Evolutionary conservation across 2,113 vertebrate species (phyloP).

Genomic region (Phrynosoma platyrhinos): DNA sequence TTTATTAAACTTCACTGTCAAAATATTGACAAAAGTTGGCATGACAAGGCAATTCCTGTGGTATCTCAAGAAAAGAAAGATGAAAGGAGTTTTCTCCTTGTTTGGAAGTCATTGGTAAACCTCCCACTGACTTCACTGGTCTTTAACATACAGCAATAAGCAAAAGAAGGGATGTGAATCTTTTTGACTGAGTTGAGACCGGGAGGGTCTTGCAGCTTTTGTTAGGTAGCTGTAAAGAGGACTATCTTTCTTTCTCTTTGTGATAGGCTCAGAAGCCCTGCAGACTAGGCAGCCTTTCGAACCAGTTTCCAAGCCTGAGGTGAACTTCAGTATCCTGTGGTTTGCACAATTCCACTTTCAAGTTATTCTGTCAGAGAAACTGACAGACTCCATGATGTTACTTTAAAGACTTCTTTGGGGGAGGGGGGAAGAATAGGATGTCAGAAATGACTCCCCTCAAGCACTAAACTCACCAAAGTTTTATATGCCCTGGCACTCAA

Average conservation of each 20-base stretch:
- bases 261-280: not conserved
- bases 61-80: not conserved
- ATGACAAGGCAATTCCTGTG: not conserved
- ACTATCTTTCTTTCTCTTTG: constrained; percentile 24
- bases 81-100: constrained; percentile 3
- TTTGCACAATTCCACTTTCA: constrained; percentile 55
- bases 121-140: constrained; percentile 13
- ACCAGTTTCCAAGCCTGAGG: constrained; percentile 8
- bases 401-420: constrained; percentile 55
- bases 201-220: constrained; percentile 34
- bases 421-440: constrained; percentile 32
- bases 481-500: constrained; percentile 42
- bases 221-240: constrained; percentile 23
- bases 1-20: not conserved
- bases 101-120: constrained; percentile 21
- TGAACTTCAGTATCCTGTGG: constrained; percentile 33
- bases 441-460: constrained; percentile 55
- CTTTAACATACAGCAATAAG: constrained; percentile 8
- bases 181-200: not conserved
- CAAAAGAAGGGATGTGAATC: constrained; percentile 35
- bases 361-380: constrained; percentile 51
- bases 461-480: constrained; percentile 55
- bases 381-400: constrained; percentile 59
- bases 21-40: constrained; percentile 18
- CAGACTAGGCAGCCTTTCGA: constrained; percentile 33